Evolutionary conservation across 2,888 invertebrate species (phyloP).

Genomic region (Limnephilus lunatus): DNA sequence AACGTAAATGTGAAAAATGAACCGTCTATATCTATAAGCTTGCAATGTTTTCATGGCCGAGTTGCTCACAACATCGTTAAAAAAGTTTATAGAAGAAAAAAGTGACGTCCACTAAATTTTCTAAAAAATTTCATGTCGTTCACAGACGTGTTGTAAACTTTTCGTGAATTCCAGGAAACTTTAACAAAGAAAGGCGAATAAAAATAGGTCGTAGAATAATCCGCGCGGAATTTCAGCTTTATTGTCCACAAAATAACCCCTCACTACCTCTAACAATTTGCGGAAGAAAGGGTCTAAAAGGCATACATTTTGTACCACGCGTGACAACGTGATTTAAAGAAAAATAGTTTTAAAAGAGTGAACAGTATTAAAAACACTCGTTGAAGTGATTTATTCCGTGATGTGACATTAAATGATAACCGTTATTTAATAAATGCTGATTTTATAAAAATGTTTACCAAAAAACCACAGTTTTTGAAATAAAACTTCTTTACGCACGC

Average conservation of each 20-base stretch:
- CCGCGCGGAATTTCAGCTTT: neutral
- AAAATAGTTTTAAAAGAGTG: neutral
- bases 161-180: neutral
- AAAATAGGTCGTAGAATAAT: neutral
- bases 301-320: constrained; percentile 2
- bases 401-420: too few species aligned
- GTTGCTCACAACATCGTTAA: neutral
- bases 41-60: neutral
- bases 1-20: neutral
- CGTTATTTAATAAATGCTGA: too few species aligned
- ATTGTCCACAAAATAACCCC: constrained; percentile 23
- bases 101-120: neutral
- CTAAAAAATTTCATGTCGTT: neutral
- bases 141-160: neutral
- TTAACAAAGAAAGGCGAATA: neutral
- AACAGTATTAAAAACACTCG: neutral
- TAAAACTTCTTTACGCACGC: too few species aligned
- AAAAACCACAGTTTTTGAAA: too few species aligned
- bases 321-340: neutral
- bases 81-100: neutral
- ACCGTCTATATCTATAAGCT: neutral
- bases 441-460: too few species aligned
- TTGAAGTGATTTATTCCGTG: too few species aligned
- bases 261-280: neutral
- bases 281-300: constrained; percentile 1